phyloP scores from a whole-genome alignment of 2,888 invertebrate species.

The Sinotaia quadrata region DNA sequence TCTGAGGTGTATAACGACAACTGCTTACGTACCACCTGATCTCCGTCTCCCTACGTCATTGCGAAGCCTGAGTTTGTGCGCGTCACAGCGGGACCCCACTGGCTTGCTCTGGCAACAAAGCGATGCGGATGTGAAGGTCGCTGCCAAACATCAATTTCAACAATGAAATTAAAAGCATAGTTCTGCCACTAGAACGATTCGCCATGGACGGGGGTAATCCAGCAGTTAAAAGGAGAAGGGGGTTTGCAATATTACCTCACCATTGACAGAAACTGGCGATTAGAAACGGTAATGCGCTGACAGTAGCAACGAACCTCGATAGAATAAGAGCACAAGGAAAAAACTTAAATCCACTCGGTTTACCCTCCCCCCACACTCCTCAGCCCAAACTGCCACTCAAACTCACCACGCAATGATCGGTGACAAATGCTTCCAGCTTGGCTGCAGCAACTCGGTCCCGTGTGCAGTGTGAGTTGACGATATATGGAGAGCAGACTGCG shows the following conservation, averaged over 20 bases:
- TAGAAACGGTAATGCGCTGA: not conserved
- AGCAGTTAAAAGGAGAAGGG: not conserved
- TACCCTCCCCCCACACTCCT: not conserved
- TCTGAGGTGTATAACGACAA: too few relatives aligned
- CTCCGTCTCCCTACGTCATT: too few relatives aligned
- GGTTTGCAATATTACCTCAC: not conserved
- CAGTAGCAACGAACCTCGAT: not conserved
- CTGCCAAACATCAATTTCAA: too few relatives aligned
- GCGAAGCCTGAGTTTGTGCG: too few relatives aligned
- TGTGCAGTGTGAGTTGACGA: conserved; percentile 34
- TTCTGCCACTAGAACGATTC: too few relatives aligned
- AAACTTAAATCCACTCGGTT: not conserved
- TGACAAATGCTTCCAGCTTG: conserved; percentile 7
- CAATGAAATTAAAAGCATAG: too few relatives aligned
- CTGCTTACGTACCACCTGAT: too few relatives aligned
- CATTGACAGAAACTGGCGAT: not conserved
- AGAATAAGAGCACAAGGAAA: not conserved
- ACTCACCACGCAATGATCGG: conserved; percentile 20
- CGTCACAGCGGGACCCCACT: too few relatives aligned
- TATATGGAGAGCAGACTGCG: conserved; percentile 21
- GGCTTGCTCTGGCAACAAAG: too few relatives aligned
- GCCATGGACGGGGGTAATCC: too few relatives aligned
- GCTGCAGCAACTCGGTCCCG: conserved; percentile 30
- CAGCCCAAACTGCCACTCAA: not conserved
- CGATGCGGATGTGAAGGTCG: too few relatives aligned